Base-by-base conservation (phyloP, 2,888 invertebrate genomes). In the Drosophila nr. medialis region DNA sequence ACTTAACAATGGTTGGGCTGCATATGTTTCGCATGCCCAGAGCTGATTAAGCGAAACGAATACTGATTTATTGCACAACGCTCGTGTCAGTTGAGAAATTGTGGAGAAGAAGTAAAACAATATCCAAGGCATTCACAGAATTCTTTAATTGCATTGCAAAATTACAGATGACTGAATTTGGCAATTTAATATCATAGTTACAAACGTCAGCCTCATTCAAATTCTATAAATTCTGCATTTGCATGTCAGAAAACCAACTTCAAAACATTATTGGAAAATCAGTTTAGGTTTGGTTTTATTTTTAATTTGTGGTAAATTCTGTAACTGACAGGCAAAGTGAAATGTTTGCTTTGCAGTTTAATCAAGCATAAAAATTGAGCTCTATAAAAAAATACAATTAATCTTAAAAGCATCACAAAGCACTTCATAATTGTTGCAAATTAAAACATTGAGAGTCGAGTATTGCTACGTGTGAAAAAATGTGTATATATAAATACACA, bases 391-490 rank as follows among this genome's bases (percentile, higher is more conserved):
- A 56, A 48, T 45, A 1, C 4, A 40, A n/a, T 38, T 8, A 30
- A 34, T 29, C 18, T 29, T 38, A 27, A 55, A 34, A 15, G 21
- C 24, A 34, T n/a, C 48, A 65, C 72, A 71, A 63, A 69, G 51
- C 51, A 45, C 42, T 51, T 64, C 55, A 56, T 74, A 77, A 85
- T 83, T 75, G 66, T 32, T 53, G 36, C 38, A 75, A 80, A 85
- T 85, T 70, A 55, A 77, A 82, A 66, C 58, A n/a, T 59, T 68
- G 59, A 74, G 67, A 64, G 53, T 53, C 13, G 6, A 24, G 40
- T 13, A 21, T 62, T 34, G 30, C 49, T 32, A 48, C 45, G 24
- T 24, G 15, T 8, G 21, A 34, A 18, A 62, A 66, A 51, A 54
- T 48, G 34, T 27, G 40, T 45, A 32, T 50, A 62, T 66, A 53